phyloP scores from a whole-genome alignment of 2,113 vertebrate species.

The Plestiodon gilberti region DNA sequence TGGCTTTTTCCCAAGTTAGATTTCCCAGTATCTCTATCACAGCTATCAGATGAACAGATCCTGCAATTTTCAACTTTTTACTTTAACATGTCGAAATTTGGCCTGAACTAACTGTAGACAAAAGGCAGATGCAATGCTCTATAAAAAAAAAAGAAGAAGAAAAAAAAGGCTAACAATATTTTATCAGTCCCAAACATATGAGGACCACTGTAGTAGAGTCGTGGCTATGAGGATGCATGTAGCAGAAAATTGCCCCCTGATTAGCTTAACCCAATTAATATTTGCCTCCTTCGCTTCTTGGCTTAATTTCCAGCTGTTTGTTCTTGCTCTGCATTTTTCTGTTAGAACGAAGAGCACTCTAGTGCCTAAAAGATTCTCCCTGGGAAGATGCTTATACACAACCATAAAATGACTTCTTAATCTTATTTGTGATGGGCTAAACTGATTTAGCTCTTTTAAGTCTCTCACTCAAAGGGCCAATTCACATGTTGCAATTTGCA shows the following conservation, averaged over 20 bases:
- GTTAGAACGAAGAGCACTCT: conserved; percentile 18
- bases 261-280: neutral
- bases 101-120: neutral
- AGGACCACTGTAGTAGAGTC: neutral
- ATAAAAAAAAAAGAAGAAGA: neutral
- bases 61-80: no score
- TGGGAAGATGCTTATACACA: conserved; percentile 22
- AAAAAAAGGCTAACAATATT: neutral
- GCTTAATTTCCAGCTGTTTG: conserved; percentile 25
- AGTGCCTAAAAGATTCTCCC: neutral
- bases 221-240: neutral
- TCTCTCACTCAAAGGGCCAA: neutral
- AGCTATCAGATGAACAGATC: no score
- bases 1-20: no score
- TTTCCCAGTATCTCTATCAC: no score
- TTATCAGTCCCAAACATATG: neutral
- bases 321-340: conserved; percentile 7
- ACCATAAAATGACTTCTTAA: conserved; percentile 28
- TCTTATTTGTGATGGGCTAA: conserved; percentile 28
- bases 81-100: no score
- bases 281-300: neutral
- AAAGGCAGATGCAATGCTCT: neutral
- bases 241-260: neutral
- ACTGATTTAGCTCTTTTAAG: conserved; percentile 16
- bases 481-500: conserved; percentile 11